Percentiles rank a stretch among this genome's conserved stretches.
phyloP scores from a whole-genome alignment of 2,888 invertebrate genomes.

The Scotopteryx bipunctaria region DNA sequence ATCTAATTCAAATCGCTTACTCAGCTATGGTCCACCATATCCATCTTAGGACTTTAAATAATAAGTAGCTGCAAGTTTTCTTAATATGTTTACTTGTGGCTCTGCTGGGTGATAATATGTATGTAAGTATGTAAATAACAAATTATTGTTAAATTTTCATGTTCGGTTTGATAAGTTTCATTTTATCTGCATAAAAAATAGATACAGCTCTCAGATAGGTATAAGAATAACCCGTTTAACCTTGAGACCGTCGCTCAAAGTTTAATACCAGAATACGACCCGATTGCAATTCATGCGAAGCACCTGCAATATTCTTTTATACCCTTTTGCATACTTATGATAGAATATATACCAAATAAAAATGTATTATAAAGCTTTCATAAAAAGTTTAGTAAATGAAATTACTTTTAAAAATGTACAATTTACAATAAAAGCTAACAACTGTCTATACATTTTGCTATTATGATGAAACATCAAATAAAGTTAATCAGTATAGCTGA shows the following conservation, averaged over 20 bases:
- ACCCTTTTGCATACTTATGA: conserved; percentile 14
- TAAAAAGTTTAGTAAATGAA: conserved; percentile 7
- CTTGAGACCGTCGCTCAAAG: conserved; percentile 16
- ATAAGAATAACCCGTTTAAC: background rate
- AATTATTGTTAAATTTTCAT: too few relatives aligned
- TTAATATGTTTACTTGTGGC: too few relatives aligned
- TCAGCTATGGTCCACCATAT: too few relatives aligned
- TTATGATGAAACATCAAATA: background rate
- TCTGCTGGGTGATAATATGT: too few relatives aligned
- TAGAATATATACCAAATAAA: conserved; percentile 18
- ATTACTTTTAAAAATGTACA: conserved; percentile 6
- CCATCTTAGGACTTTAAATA: too few relatives aligned
- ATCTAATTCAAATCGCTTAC: too few relatives aligned
- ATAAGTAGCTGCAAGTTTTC: too few relatives aligned
- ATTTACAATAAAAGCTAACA: background rate
- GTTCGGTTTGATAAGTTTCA: background rate
- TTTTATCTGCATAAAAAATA: background rate
- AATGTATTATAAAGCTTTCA: conserved; percentile 7
- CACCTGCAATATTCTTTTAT: conserved; percentile 27
- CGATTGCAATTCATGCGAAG: conserved; percentile 23
- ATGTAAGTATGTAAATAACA: too few relatives aligned
- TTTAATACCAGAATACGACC: conserved; percentile 21
- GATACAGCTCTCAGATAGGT: conserved; percentile 1
- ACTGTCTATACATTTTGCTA: background rate
- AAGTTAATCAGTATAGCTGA: background rate